Evolutionary conservation across 2,113 vertebrate species (phyloP).

Genomic region (Phaethon lepturus): DNA sequence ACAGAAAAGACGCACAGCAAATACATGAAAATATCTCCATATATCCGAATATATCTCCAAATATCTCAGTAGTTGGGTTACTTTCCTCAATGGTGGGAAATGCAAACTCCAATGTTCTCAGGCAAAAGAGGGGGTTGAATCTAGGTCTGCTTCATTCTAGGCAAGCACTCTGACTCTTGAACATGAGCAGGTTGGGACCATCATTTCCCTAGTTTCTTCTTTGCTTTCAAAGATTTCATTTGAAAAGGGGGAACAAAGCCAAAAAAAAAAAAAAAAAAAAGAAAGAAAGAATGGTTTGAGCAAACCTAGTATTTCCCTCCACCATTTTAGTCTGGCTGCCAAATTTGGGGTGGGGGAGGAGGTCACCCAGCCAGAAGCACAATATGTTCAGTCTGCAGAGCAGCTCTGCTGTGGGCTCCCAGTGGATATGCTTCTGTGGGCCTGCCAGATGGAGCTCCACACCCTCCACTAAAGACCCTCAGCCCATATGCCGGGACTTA

Average conservation of each 20-base stretch:
- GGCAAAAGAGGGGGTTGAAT: not conserved
- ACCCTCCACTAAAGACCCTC: not conserved
- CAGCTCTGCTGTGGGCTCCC: not conserved
- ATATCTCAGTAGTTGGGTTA: not conserved
- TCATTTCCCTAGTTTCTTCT: not conserved
- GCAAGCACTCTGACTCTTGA: not conserved
- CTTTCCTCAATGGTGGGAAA: not conserved
- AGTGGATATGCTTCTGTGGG: not conserved
- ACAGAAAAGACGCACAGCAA: accelerated
- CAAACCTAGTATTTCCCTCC: not conserved
- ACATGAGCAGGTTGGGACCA: accelerated
- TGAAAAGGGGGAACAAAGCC: not conserved
- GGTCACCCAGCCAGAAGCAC: constrained; percentile 2
- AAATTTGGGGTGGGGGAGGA: not conserved
- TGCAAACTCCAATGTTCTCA: not conserved
- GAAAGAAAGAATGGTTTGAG: not conserved
- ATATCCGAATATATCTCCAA: not conserved
- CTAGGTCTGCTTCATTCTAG: not conserved
- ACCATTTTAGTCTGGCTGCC: not conserved
- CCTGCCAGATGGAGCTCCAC: constrained; percentile 20
- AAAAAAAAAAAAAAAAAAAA: no score
- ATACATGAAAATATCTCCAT: not conserved
- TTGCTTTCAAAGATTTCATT: not conserved
- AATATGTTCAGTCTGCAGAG: not conserved
- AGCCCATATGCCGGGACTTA: not conserved